Base-by-base conservation (phyloP, 2,797 vertebrate genomes). In the Scolopax bukidnonensis region DNA sequence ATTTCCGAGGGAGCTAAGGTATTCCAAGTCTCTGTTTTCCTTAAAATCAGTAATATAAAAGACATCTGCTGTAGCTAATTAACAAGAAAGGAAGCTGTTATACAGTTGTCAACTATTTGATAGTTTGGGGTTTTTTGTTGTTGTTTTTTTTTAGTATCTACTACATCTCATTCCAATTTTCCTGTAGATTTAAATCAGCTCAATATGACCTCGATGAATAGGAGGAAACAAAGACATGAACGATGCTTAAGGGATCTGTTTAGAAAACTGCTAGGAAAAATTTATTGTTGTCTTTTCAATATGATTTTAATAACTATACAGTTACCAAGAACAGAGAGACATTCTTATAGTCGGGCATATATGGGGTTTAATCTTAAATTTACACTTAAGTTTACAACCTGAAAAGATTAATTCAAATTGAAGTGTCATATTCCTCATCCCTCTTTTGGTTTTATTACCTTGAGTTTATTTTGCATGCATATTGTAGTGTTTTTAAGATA, bases 221-320 rank as follows among this genome's bases (percentile, higher is more conserved):
- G 79, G 18, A 87, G 38, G 56, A 90, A 91, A 77, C 50, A 83
- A 69, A 84, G 33, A 89, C 57, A 77, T 47, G 5, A 88, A 51
- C 33, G 12, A 51, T 45, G 11, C 57, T 85, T 88, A 69, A 80
- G 76, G 40, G 63, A 87, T 81, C 54, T 33, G 15, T 36, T 85
- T 84, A 71, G 54, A 93, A 77, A 94, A 84, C 24, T 83, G 54
- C 69, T 74, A 80, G 16, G 50, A 77, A 96, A 93, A 64, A 38
- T 7, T 10, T 82, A 23, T 23, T 80, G 43, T 78, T 82, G 61
- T 25, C n/a, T 69, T 82, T 90, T 83, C 88, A 91, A 41, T 71
- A 64, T 3, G 13, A 89, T 75, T 87, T 89, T 82, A 82, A 81
- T 87, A 87, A 84, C 53, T 33, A 65, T 64, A 68, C 41, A 93